Conservation (phyloP, 2,888 invertebrate species). For the Idaea dimidiata region DNA sequence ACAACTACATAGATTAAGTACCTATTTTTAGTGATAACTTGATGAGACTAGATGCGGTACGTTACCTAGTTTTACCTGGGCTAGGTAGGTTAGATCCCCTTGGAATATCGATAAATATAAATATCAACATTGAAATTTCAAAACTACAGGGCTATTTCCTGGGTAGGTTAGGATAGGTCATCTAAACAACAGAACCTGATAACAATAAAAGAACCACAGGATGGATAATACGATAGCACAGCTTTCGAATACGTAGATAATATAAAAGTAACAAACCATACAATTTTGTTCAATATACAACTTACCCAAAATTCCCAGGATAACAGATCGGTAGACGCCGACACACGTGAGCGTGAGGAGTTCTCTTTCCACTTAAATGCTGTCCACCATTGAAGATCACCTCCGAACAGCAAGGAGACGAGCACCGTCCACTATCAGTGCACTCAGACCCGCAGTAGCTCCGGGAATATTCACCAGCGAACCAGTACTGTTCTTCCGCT, state of each 20-base stretch:
- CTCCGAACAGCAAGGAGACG: conserved; percentile 76
- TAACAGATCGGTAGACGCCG: conserved; percentile 59
- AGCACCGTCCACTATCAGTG: conserved; percentile 68
- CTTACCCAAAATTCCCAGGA: conserved; percentile 74
- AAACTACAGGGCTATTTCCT: no score
- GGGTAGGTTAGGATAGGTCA: no score
- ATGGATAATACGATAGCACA: neutral
- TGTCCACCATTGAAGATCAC: conserved; percentile 77
- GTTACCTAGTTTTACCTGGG: no score
- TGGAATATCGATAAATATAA: no score
- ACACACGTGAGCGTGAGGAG: conserved; percentile 52
- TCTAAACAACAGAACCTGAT: no score
- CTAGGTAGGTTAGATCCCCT: no score
- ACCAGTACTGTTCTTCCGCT: conserved; percentile 58
- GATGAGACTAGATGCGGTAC: no score
- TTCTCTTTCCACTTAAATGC: conserved; percentile 65
- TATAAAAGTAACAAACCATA: neutral
- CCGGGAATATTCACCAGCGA: conserved; percentile 51
- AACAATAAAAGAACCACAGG: no score
- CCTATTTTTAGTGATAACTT: no score
- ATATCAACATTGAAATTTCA: no score
- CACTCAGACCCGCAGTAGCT: conserved; percentile 63
- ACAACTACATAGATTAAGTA: neutral
- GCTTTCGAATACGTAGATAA: neutral
- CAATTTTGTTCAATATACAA: conserved; percentile 15